Evolutionary conservation across 2,888 invertebrate genomes (phyloP).

Genomic region (Clusia tigrina): DNA sequence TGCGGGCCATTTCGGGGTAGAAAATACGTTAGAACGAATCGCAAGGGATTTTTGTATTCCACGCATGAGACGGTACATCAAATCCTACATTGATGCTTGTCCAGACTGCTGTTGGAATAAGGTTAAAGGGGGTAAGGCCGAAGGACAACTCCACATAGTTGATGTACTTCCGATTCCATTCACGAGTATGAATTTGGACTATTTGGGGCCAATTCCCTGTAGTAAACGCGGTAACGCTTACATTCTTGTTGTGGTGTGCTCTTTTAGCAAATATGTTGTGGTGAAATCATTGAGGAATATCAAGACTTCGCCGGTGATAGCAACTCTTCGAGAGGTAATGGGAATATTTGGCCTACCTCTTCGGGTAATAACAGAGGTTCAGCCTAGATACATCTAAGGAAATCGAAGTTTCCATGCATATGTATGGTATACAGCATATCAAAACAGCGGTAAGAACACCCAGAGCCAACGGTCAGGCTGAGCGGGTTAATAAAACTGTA

Average conservation of each 20-base stretch:
- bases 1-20: slow-evolving; percentile 33
- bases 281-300: slow-evolving; percentile 30
- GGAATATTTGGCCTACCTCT: slow-evolving; percentile 31
- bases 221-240: slow-evolving; percentile 6
- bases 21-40: slow-evolving; percentile 36
- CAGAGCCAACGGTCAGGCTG: slow-evolving; percentile 32
- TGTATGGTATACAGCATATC: slow-evolving; percentile 33
- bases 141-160: slow-evolving; percentile 25
- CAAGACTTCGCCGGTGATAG: slow-evolving; percentile 34
- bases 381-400: too few relatives aligned
- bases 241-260: slow-evolving; percentile 11
- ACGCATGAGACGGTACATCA: slow-evolving; percentile 31
- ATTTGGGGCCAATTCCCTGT: slow-evolving; percentile 38
- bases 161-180: slow-evolving; percentile 32
- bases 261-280: slow-evolving; percentile 32
- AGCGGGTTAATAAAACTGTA: slow-evolving; percentile 22
- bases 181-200: slow-evolving; percentile 33
- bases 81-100: slow-evolving; percentile 33
- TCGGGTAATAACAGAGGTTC: too few relatives aligned
- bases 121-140: slow-evolving; percentile 26
- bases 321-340: slow-evolving; percentile 30
- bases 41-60: slow-evolving; percentile 38
- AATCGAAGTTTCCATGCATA: too few relatives aligned
- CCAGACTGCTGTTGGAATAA: slow-evolving; percentile 35
- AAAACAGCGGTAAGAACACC: slow-evolving; percentile 33